Evolutionary conservation across 2,113 vertebrate species (phyloP), one percentile per base, ranked within the genome.

Genomic region (Agelaius phoeniceus): DNA sequence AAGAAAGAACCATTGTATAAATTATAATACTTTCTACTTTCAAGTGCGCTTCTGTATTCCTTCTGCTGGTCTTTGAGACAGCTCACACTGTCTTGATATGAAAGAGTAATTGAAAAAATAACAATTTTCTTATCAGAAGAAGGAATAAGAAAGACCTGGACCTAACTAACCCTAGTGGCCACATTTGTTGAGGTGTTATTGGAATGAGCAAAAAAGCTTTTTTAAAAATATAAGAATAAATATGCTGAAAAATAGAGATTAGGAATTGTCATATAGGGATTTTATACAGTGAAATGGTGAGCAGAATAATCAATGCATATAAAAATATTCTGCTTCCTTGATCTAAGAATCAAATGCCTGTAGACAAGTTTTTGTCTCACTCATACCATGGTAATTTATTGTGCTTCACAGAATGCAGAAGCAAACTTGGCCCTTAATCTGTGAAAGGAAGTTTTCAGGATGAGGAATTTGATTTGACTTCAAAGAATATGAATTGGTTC

Each of bases 401-500:
- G 51, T 58, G 43, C 33, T 84, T 77, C 46, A 55, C 9, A 74
- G 51, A 62, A 75, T 71, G 18, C 14, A 30, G 41, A 89, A 58
- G 62, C 71, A 94, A 95, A 81, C 51, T 86, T 93, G 52, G 39
- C 19, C 65, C 80, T 74, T 93, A 58, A 65, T 87, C 39, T 72
- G 17, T 65, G 63, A 94, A n/a, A 41, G 18, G 39, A 44, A 62
- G 39, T 77, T 94, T 95, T 78, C 59, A 71, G 58, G 61, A 75
- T 87, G 39, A 95, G 30, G 59, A 95, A 90, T 94, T 90, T 54
- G 18, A 51, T 52, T 88, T 87, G 62, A 91, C 80, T 96, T 97
- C 69, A 94, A 93, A 93, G 76, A 90, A 80, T 86, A 49, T 44
- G 48, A 88, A 90, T 48, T 0, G 0, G 7, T 86, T 73, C 52